Conservation (phyloP, 2,797 vertebrate genomes). For the Glossophaga mutica region DNA sequence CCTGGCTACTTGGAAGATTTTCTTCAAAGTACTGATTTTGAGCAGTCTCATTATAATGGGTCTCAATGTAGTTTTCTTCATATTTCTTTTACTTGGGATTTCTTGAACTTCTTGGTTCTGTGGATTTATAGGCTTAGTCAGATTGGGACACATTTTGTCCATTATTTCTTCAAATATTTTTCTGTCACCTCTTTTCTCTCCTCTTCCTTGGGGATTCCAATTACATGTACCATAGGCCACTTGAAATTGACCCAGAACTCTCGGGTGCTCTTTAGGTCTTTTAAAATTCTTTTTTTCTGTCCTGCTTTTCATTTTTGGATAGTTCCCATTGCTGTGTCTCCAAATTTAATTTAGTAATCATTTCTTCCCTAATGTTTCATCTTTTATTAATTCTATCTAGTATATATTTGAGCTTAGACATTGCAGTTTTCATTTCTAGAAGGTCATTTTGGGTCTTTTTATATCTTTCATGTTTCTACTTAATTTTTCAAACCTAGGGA, state of each 20-base stretch:
- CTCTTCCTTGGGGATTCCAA: background rate
- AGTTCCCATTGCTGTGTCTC: background rate
- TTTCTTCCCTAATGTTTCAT: background rate
- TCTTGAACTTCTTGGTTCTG: background rate
- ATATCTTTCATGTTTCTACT: background rate
- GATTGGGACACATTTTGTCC: background rate
- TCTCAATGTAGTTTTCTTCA: background rate
- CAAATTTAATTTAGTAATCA: background rate
- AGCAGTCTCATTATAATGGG: background rate
- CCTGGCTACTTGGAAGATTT: background rate
- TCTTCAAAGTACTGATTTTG: background rate
- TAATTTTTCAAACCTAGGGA: background rate
- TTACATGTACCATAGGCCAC: background rate
- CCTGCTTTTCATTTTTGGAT: background rate
- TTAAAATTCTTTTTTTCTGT: background rate
- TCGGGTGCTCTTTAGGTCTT: background rate
- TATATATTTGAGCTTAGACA: background rate
- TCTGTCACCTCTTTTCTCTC: background rate
- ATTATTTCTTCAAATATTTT: background rate
- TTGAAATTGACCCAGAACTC: background rate
- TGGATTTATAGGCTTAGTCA: background rate
- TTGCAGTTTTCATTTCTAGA: background rate
- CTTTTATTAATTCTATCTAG: background rate
- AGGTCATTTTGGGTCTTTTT: background rate
- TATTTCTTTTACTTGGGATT: slow-evolving; percentile 20